phyloP scores from a whole-genome alignment of 2,797 vertebrate species.

The Cynopterus sphinx region DNA sequence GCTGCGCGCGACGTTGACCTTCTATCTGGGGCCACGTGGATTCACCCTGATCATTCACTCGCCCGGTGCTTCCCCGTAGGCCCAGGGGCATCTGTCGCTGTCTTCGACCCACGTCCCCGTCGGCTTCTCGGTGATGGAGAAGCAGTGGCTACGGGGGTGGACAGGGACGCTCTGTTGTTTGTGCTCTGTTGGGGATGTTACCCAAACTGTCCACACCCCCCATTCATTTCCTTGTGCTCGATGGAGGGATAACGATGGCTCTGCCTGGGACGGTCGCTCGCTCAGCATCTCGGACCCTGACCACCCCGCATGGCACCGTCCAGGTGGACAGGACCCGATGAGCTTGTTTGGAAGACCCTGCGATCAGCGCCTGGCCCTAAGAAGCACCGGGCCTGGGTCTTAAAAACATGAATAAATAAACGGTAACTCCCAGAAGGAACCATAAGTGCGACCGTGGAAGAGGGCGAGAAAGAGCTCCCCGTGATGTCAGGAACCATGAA shows the following conservation, averaged over 20 bases:
- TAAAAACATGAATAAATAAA: neutral
- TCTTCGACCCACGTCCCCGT: neutral
- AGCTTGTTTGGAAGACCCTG: neutral
- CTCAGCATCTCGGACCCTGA: no score
- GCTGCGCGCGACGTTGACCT: neutral
- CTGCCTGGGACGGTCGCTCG: accelerated
- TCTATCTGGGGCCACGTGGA: neutral
- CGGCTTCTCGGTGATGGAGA: neutral
- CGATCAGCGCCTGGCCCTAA: neutral
- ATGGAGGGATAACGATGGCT: accelerated
- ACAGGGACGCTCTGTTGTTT: neutral
- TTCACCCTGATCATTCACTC: neutral
- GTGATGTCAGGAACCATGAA: constrained; percentile 64
- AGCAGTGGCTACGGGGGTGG: accelerated
- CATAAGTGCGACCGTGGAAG: neutral
- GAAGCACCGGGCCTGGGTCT: neutral
- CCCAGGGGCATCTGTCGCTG: neutral
- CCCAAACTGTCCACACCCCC: accelerated
- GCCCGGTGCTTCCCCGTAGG: neutral
- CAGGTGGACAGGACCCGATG: neutral
- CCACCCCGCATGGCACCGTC: no score
- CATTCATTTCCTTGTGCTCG: accelerated
- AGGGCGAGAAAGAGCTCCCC: constrained; percentile 10
- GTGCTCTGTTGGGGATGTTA: neutral
- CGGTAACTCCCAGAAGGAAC: neutral